Percentiles rank a stretch among this genome's conserved stretches.
Conservation (phyloP, 1,140 invertebrate species). For the Mizuhopecten yessoensis region DNA sequence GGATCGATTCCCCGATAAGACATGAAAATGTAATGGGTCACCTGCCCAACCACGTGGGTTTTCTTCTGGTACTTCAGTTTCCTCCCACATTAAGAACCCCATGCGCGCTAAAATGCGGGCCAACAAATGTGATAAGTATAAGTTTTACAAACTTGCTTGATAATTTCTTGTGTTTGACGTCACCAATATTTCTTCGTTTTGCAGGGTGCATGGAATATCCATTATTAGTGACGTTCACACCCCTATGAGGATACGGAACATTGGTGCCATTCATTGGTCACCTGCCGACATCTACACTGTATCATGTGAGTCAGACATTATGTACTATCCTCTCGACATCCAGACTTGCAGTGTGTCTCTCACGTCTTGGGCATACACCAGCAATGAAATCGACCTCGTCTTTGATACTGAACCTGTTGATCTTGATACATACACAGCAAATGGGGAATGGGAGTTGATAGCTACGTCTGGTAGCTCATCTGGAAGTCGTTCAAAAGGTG, state of each 20-base stretch:
- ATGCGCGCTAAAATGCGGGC: too few species aligned
- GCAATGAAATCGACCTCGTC: conserved; percentile 46
- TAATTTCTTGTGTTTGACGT: neutral
- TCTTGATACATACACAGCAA: neutral
- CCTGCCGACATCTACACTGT: conserved; percentile 56
- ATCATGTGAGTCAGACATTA: conserved; percentile 58
- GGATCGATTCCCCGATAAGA: too few species aligned
- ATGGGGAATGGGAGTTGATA: conserved; percentile 57
- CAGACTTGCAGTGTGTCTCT: conserved; percentile 50
- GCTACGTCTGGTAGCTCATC: neutral
- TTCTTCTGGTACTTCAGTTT: too few species aligned
- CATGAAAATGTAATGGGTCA: too few species aligned
- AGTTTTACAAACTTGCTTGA: too few species aligned
- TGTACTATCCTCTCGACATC: conserved; percentile 58
- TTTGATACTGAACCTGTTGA: conserved; percentile 36
- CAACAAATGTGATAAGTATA: too few species aligned
- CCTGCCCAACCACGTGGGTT: too few species aligned
- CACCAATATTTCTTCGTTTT: conserved; percentile 8
- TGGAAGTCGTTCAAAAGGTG: neutral
- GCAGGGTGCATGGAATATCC: conserved; percentile 55
- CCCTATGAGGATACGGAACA: conserved; percentile 53
- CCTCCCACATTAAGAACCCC: too few species aligned
- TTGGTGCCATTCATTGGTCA: conserved; percentile 50
- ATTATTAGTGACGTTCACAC: conserved; percentile 56
- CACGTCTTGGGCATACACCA: conserved; percentile 58